Base-by-base conservation (phyloP, 2,797 vertebrate species). In the Atherinosoma microstoma region DNA sequence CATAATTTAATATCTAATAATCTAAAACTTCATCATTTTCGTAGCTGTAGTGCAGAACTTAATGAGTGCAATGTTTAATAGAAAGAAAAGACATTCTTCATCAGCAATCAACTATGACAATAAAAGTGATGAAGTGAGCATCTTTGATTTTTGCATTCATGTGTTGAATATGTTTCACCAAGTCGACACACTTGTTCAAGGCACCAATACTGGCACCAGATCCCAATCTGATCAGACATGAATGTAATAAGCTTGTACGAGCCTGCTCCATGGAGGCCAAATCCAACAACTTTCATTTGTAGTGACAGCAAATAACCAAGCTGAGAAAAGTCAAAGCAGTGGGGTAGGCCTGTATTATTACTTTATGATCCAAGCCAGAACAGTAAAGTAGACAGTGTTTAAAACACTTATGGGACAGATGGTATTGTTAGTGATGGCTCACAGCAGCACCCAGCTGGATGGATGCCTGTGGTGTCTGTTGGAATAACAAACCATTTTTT, bases 371-470 rank as follows among this genome's bases (percentile, higher is more conserved):
- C 15, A 30, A 30, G 15, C 27, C 53, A 56, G 12, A 15, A 18
- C 53, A 56, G 53, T 30, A 7, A 30, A 27, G 15, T 12, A 56
- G 24, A 16, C 27, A 57, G 15, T 9, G 30, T 18, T 58, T 3
- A 3, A 32, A 58, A 45, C 54, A 45, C 20, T 30, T 42, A 42
- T 13, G 27, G 27, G 24, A 67, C 53, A 67, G 35, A 42, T 42
- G 64, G 36, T 20, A 32, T 42, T 47, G 12, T 57, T 20, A 57
- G 54, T 24, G 58, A 34, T 22, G 38, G 20, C 53, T 67, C 27
- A 32, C 35, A 67, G 64, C 18, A 42, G 11, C 36, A 30, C 40
- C 64, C 64, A 67, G 64, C 64, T 56, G 51, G 24, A 42, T 40
- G 18, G 30, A 40, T 67, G 53, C 53, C 12, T 40, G 36, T 15